These are phyloP conservation scores for Philonicus albiceps DNA, from an alignment of 2,888 invertebrate genomes.

Conservation along the genomic window DNA sequence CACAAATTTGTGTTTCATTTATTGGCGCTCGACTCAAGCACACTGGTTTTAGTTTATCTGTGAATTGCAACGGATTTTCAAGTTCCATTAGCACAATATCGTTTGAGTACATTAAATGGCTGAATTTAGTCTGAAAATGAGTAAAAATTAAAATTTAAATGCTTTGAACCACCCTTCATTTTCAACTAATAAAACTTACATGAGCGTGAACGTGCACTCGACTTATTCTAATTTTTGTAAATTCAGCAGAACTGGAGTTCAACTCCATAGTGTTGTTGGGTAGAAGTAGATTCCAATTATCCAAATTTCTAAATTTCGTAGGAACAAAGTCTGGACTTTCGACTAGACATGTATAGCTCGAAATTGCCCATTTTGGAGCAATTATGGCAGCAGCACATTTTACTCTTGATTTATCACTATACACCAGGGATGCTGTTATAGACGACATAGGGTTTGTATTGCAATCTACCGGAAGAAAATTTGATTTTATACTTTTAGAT, in stretches of 20 bases:
- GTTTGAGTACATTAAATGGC: constrained; percentile 67
- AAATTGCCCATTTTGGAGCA: constrained; percentile 65
- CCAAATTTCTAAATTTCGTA: constrained; percentile 18
- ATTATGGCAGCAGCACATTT: constrained; percentile 65
- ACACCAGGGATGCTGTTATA: constrained; percentile 58
- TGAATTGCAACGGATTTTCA: constrained; percentile 64
- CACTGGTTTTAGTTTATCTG: constrained; percentile 66
- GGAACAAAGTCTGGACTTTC: constrained; percentile 42
- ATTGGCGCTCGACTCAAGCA: constrained; percentile 66
- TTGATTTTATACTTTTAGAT: background rate
- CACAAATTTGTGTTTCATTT: constrained; percentile 66
- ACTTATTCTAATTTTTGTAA: constrained; percentile 31
- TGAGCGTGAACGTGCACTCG: constrained; percentile 42
- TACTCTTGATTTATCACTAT: constrained; percentile 63
- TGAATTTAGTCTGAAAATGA: constrained; percentile 65
- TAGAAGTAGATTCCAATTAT: constrained; percentile 49
- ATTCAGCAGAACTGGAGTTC: constrained; percentile 19
- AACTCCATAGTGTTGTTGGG: constrained; percentile 42
- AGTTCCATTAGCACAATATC: constrained; percentile 69
- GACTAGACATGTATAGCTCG: constrained; percentile 64
- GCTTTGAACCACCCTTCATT: background rate
- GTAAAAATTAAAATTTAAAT: background rate
- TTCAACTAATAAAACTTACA: constrained; percentile 32
- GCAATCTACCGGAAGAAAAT: constrained; percentile 42
- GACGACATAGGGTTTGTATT: constrained; percentile 40